Percentiles rank a stretch among this genome's conserved stretches.
These are phyloP conservation scores for Danaus melanippus DNA, from an alignment of 1,140 invertebrate genomes.

Conservation along the genomic window DNA sequence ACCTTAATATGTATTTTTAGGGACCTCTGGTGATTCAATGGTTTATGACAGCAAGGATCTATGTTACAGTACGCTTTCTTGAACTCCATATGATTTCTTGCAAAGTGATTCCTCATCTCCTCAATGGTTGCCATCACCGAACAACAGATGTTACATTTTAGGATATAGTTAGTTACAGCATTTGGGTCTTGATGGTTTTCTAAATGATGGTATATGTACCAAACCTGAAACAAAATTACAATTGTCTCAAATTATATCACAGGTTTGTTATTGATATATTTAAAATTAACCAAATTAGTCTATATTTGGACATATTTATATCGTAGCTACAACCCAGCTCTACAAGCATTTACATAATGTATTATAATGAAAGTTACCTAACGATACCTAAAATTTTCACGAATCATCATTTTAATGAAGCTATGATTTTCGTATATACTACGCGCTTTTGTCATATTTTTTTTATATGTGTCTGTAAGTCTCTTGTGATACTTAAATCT, in stretches of 20 bases:
- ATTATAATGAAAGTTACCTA: too few species aligned
- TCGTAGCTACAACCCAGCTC: too few species aligned
- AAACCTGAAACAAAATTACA: conserved; percentile 37
- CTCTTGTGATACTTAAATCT: too few species aligned
- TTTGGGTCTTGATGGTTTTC: conserved; percentile 36
- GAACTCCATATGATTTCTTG: conserved; percentile 44
- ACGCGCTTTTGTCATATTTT: not conserved
- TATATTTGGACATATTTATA: too few species aligned
- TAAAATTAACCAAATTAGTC: too few species aligned
- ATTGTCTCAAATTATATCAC: too few species aligned
- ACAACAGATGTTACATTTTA: conserved; percentile 58
- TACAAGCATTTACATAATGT: too few species aligned
- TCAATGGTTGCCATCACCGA: conserved; percentile 35
- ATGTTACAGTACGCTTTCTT: conserved; percentile 59
- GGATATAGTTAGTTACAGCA: conserved; percentile 22
- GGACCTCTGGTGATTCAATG: conserved; percentile 55
- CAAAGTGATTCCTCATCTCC: conserved; percentile 55
- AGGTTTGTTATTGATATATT: too few species aligned
- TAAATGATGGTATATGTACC: conserved; percentile 51
- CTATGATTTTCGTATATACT: too few species aligned
- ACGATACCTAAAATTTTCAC: too few species aligned
- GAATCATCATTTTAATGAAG: too few species aligned
- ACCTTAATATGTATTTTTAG: conserved; percentile 64
- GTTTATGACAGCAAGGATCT: conserved; percentile 53
- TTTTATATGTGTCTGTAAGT: not conserved